A percentile compares a stretch with the other conserved stretches of the same genome.
phyloP scores from a whole-genome alignment of 2,888 invertebrate species.

The Rhagophthalmus giganteus region DNA sequence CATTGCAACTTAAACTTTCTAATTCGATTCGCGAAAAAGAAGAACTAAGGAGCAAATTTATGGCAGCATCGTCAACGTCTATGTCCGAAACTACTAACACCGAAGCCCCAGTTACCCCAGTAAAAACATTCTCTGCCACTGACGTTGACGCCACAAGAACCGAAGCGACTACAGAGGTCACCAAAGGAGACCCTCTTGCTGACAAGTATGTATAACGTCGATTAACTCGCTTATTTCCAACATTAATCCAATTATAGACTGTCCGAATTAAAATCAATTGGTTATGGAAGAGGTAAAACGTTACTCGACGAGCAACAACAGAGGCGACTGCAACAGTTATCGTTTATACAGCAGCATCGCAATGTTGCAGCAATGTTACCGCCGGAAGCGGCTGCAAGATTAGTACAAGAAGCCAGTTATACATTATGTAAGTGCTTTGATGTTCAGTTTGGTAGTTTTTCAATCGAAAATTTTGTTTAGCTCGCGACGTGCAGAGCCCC shows the following conservation, averaged over 20 bases:
- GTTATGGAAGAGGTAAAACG: slow-evolving; percentile 74
- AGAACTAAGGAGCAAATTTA: slow-evolving; percentile 55
- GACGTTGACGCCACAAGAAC: slow-evolving; percentile 43
- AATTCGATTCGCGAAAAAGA: slow-evolving; percentile 78
- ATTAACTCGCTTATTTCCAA: not conserved
- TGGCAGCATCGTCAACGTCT: slow-evolving; percentile 1
- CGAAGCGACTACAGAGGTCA: slow-evolving; percentile 45
- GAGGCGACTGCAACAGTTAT: slow-evolving; percentile 72
- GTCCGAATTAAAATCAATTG: slow-evolving; percentile 73
- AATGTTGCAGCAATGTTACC: slow-evolving; percentile 72
- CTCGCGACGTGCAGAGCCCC: slow-evolving; percentile 77
- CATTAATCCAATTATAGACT: slow-evolving; percentile 58
- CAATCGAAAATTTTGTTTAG: no score
- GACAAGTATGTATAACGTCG: slow-evolving; percentile 43
- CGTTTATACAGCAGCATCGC: slow-evolving; percentile 67
- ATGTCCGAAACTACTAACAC: not conserved
- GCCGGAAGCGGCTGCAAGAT: slow-evolving; percentile 71
- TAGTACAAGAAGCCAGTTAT: slow-evolving; percentile 68
- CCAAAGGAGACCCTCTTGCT: slow-evolving; percentile 40
- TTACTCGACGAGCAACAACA: slow-evolving; percentile 76
- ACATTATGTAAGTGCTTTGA: slow-evolving; percentile 76
- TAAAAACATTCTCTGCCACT: no score
- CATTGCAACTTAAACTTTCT: slow-evolving; percentile 78
- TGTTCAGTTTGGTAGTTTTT: no score
- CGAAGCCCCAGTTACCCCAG: no score